Evolutionary conservation across 2,113 vertebrate species (phyloP).

Genomic region (Ictalurus punctatus): DNA sequence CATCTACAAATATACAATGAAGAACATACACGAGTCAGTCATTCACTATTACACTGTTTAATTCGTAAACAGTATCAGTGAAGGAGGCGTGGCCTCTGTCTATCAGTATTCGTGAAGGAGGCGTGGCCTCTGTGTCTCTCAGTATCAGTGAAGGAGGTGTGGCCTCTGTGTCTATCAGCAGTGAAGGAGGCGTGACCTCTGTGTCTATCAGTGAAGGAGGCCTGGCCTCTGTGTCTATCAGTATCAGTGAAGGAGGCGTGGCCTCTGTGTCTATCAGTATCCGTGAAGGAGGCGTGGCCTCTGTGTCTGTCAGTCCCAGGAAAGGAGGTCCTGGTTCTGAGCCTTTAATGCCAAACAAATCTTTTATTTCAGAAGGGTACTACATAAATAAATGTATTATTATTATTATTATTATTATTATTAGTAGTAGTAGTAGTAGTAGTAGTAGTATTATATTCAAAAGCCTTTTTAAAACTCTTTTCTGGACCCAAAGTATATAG

Average conservation of each 20-base stretch:
- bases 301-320: not conserved
- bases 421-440: not conserved
- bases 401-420: not conserved
- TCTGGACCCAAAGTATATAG: not conserved
- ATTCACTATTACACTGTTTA: not conserved
- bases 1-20: constrained; percentile 73
- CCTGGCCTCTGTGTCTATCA: too few relatives aligned
- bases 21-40: not conserved
- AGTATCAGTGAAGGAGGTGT: not conserved
- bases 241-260: too few relatives aligned
- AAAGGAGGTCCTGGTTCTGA: not conserved
- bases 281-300: not conserved
- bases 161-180: not conserved
- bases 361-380: too few relatives aligned
- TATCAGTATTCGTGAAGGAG: too few relatives aligned
- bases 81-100: not conserved
- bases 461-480: not conserved
- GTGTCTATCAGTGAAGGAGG: not conserved
- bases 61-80: not conserved
- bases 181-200: not conserved
- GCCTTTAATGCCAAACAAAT: not conserved
- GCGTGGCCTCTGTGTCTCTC: not conserved
- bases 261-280: too few relatives aligned
- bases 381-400: not conserved
- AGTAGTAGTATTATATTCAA: not conserved